These are phyloP conservation scores for Iselma pallidipennis DNA, from an alignment of 2,888 invertebrate genomes.

Conservation along the genomic window DNA sequence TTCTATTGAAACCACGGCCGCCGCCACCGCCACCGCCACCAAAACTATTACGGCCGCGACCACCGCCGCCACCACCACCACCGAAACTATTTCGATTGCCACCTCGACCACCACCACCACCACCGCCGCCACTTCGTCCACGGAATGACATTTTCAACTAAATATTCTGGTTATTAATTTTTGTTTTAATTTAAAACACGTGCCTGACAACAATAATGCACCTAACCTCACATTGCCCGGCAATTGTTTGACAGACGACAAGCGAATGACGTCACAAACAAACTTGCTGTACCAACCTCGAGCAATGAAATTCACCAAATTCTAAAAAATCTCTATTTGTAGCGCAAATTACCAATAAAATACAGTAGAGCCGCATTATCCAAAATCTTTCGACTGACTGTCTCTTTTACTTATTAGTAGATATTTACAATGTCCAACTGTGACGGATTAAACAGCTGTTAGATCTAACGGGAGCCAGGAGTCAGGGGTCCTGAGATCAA, in stretches of 20 bases:
- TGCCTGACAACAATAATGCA: not conserved
- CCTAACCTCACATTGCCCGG: not conserved
- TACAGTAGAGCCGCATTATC: too few species aligned
- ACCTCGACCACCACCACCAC: slow-evolving; percentile 47
- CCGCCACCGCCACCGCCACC: slow-evolving; percentile 37
- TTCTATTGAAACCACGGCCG: slow-evolving; percentile 55
- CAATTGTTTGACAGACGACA: not conserved
- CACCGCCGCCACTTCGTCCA: slow-evolving; percentile 36
- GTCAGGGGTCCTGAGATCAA: too few species aligned
- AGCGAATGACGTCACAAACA: too few species aligned
- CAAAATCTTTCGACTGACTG: too few species aligned
- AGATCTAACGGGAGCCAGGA: too few species aligned
- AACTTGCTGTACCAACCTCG: not conserved
- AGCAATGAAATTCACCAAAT: not conserved
- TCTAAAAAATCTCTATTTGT: not conserved
- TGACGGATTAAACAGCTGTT: too few species aligned
- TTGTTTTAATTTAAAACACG: not conserved
- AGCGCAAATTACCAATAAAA: too few species aligned
- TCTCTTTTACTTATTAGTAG: too few species aligned
- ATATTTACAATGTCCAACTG: too few species aligned
- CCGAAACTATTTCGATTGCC: slow-evolving; percentile 42
- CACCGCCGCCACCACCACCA: slow-evolving; percentile 54
- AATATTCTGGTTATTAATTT: not conserved
- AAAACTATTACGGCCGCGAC: slow-evolving; percentile 41
- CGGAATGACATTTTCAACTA: slow-evolving; percentile 48